Percentiles rank a stretch among this genome's conserved stretches.
Evolutionary conservation across 2,113 vertebrate genomes (phyloP).

Genomic region (Zeus faber): DNA sequence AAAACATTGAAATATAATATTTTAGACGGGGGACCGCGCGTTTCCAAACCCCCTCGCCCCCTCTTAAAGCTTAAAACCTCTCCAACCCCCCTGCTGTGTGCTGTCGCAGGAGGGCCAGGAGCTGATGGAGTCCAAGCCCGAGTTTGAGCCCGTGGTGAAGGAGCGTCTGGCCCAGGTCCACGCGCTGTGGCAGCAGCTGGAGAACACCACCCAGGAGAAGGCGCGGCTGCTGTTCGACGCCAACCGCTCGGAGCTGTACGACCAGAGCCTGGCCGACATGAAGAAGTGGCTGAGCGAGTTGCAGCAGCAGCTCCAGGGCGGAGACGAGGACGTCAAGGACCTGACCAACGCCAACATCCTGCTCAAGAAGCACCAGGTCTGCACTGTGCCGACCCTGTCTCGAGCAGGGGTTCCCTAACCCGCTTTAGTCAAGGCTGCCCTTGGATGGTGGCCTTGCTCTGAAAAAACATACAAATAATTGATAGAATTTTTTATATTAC

Average conservation of each 20-base stretch:
- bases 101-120: constrained; percentile 81
- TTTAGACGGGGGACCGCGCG: too few species aligned
- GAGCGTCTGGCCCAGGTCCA: constrained; percentile 78
- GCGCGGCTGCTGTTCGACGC: constrained; percentile 84
- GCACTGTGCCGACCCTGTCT: background rate
- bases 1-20: too few species aligned
- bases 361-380: constrained; percentile 89
- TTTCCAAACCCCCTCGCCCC: too few species aligned
- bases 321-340: constrained; percentile 82
- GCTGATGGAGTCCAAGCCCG: constrained; percentile 81
- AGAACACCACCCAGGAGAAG: constrained; percentile 78
- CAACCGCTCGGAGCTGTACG: constrained; percentile 82
- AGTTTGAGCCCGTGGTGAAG: constrained; percentile 70
- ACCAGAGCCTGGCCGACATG: constrained; percentile 82
- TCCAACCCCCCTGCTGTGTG: background rate
- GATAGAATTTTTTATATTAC: too few species aligned
- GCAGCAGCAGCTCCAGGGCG: constrained; percentile 79
- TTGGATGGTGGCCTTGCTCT: too few species aligned
- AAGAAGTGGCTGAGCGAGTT: constrained; percentile 81
- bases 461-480: too few species aligned
- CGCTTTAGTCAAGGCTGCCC: too few species aligned
- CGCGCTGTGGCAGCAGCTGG: constrained; percentile 81
- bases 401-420: background rate
- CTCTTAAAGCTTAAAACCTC: too few species aligned
- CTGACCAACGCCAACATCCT: constrained; percentile 88